Percentiles rank a stretch among this genome's conserved stretches.
phyloP scores from a whole-genome alignment of 2,888 invertebrate species.

The Heliconius hortense region DNA sequence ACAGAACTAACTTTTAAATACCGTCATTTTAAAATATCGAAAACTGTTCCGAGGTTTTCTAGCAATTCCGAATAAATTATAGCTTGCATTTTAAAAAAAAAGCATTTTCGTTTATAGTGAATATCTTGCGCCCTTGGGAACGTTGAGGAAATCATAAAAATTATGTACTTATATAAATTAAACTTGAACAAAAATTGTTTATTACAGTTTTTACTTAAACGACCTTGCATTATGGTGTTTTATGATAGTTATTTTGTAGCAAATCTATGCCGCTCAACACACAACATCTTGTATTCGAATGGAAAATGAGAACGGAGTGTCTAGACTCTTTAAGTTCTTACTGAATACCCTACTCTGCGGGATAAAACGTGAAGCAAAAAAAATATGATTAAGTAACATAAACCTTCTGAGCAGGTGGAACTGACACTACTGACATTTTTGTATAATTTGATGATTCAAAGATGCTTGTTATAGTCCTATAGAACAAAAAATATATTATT shows the following conservation, averaged over 20 bases:
- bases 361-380: too few relatives aligned
- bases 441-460: too few relatives aligned
- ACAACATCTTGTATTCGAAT: too few relatives aligned
- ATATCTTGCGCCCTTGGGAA: not conserved
- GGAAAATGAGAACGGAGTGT: not conserved
- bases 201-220: not conserved
- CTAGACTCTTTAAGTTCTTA: not conserved
- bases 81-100: constrained; percentile 3
- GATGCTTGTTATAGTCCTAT: too few relatives aligned
- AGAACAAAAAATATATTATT: too few relatives aligned
- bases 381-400: too few relatives aligned
- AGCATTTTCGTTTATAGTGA: constrained; percentile 4
- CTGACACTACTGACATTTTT: too few relatives aligned
- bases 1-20: constrained; percentile 2
- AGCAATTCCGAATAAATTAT: constrained; percentile 20
- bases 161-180: constrained; percentile 15
- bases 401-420: too few relatives aligned
- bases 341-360: too few relatives aligned
- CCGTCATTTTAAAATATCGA: constrained; percentile 13
- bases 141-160: constrained; percentile 6
- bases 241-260: not conserved
- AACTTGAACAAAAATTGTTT: not conserved
- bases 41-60: not conserved
- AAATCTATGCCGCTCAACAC: not conserved
- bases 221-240: not conserved